These are phyloP conservation scores for Carettochelys insculpta DNA, from an alignment of 2,113 vertebrate species.

Conservation along the genomic window DNA sequence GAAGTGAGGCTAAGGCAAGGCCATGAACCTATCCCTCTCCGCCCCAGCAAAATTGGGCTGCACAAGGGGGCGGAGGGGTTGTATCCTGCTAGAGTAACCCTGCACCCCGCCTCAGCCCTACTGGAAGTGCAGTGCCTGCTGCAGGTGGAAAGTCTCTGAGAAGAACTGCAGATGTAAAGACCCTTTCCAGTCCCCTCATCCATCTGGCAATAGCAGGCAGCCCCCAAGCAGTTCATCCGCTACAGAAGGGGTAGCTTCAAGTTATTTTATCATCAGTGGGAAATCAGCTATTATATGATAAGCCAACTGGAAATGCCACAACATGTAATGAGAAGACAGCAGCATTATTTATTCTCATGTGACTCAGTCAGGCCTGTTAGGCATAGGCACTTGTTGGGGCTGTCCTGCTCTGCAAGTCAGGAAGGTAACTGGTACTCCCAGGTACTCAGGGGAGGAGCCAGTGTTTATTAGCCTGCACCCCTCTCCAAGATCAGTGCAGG, in stretches of 20 bases:
- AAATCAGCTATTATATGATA: neutral
- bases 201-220: neutral
- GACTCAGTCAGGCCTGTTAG: neutral
- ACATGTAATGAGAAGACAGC: neutral
- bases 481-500: neutral
- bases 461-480: neutral
- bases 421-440: neutral
- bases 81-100: neutral
- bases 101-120: neutral
- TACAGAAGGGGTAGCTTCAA: neutral
- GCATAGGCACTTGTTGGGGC: neutral
- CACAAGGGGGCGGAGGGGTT: neutral
- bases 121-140: neutral
- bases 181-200: neutral
- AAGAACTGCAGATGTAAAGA: neutral
- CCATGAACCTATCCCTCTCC: rapidly evolving
- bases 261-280: neutral
- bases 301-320: neutral
- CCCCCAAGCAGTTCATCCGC: neutral
- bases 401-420: neutral
- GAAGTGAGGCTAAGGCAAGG: neutral
- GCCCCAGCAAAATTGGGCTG: rapidly evolving
- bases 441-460: neutral
- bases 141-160: neutral
- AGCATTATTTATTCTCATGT: neutral